Evolutionary conservation across 2,113 vertebrate genomes (phyloP).

Genomic region (Cyphomyrus plagiostoma): DNA sequence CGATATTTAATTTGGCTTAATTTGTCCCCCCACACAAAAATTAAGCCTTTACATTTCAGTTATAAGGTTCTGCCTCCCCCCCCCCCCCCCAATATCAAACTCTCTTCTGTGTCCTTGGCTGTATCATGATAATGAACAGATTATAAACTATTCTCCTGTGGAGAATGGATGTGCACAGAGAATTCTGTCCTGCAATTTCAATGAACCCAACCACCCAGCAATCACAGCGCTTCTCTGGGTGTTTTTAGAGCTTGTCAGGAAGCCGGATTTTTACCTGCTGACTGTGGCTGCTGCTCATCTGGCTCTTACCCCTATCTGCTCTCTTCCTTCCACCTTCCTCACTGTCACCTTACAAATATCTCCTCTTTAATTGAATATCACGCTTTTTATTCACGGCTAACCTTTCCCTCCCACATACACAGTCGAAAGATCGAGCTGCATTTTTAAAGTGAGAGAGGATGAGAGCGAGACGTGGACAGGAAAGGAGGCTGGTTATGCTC

Average conservation of each 20-base stretch:
- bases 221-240: neutral
- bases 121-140: neutral
- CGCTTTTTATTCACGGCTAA: conserved; percentile 26
- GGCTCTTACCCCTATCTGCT: neutral
- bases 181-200: neutral
- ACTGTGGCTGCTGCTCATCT: too few species aligned
- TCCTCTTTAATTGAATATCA: conserved; percentile 31
- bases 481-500: neutral
- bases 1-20: neutral
- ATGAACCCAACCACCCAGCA: neutral
- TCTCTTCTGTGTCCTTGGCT: neutral
- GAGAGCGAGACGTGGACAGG: neutral
- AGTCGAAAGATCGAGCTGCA: conserved; percentile 1
- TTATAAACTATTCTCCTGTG: neutral
- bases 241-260: neutral
- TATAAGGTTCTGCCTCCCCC: neutral
- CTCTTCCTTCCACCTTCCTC: neutral
- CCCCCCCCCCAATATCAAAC: neutral
- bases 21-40: neutral
- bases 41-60: neutral
- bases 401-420: conserved; percentile 37
- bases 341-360: neutral
- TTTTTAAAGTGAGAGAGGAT: conserved; percentile 21
- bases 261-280: conserved; percentile 30
- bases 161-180: neutral